Conservation (phyloP, 2,113 vertebrate species). For the Oryctolagus cuniculus region mOryCun1.1 NC_091437.1:30203501-30204000, state of each 20-base stretch:
- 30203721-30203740: accelerated
- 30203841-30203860: neutral
- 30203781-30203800: neutral
- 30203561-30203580: neutral
- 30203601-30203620: accelerated
- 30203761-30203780: accelerated
- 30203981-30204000: neutral
- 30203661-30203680: neutral
- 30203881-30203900: neutral
- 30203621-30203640: neutral
- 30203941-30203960: no score
- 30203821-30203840: neutral
- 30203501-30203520: neutral
- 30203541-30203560: neutral
- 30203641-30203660: neutral
- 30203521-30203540: neutral
- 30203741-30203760: accelerated
- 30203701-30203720: accelerated
- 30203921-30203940: neutral
- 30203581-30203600: neutral
- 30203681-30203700: accelerated
- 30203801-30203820: neutral
- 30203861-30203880: neutral
- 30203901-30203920: neutral
- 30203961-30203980: neutral